These are phyloP conservation scores for Microcebus tavaratra DNA, from an alignment of 2,113 vertebrate genomes.

Conservation along the genomic window DNA sequence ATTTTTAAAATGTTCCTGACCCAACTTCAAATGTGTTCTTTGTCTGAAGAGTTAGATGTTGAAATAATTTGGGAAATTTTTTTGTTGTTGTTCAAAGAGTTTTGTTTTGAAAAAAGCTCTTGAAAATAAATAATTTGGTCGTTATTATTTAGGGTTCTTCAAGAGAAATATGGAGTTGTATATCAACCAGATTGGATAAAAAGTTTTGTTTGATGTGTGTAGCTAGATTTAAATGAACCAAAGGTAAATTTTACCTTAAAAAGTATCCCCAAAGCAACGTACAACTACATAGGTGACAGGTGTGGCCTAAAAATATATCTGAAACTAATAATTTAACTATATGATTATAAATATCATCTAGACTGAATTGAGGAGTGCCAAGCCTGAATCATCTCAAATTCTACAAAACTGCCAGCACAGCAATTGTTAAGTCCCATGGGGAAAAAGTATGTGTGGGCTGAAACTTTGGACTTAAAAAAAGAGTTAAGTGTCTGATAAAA, in stretches of 20 bases:
- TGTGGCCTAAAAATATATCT: background rate
- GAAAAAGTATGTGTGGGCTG: conserved; percentile 63
- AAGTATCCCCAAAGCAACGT: background rate
- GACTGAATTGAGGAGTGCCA: background rate
- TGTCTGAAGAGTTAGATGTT: background rate
- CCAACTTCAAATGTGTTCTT: background rate
- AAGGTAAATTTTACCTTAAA: conserved; percentile 14
- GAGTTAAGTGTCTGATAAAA: conserved; percentile 39
- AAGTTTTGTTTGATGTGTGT: background rate
- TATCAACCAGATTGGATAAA: conserved; percentile 19
- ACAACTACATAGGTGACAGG: background rate
- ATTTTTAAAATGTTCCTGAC: background rate
- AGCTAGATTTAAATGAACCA: conserved; percentile 11
- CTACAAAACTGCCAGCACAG: background rate
- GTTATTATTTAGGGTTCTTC: background rate
- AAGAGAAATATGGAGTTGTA: background rate
- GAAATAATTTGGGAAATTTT: background rate
- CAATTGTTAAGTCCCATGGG: background rate
- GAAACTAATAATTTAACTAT: conserved; percentile 5
- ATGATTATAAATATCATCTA: conserved; percentile 7
- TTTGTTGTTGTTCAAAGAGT: background rate
- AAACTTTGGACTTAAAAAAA: conserved; percentile 7
- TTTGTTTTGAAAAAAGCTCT: conserved; percentile 29
- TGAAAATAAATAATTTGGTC: background rate
- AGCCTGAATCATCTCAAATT: background rate